Evolutionary conservation across 2,113 vertebrate species (phyloP).

Genomic region (Petroica traversi): DNA sequence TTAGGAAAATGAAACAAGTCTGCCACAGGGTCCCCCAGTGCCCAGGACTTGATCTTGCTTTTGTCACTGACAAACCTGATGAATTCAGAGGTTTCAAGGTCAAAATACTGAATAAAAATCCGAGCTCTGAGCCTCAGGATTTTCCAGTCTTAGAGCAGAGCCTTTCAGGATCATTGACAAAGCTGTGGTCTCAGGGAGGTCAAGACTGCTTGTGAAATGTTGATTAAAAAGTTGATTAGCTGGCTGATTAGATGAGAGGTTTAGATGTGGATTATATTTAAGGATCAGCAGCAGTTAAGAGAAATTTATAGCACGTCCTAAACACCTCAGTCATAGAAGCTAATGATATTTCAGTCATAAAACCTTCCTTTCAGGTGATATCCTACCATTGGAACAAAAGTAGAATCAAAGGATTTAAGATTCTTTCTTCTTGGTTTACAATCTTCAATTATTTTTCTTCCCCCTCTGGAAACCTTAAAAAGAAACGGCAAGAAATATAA

Average conservation of each 20-base stretch:
- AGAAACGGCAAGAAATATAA: not conserved
- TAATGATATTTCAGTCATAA: constrained; percentile 37
- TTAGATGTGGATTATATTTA: constrained; percentile 13
- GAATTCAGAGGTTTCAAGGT: constrained; percentile 41
- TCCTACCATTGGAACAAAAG: not conserved
- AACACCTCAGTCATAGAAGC: not conserved
- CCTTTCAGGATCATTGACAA: not conserved
- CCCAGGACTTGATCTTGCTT: not conserved
- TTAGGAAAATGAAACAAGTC: not conserved
- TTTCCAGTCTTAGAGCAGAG: not conserved
- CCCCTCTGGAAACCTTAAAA: constrained; percentile 34
- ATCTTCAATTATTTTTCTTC: not conserved
- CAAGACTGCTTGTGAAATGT: not conserved
- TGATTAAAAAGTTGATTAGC: constrained; percentile 28
- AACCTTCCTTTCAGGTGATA: not conserved
- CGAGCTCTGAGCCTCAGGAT: not conserved
- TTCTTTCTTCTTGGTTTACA: constrained; percentile 37
- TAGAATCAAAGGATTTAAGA: constrained; percentile 47
- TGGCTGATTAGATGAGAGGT: constrained; percentile 4
- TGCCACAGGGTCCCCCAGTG: not conserved
- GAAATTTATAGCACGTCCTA: not conserved
- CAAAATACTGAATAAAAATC: constrained; percentile 41
- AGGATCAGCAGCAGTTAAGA: not conserved
- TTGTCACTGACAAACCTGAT: not conserved
- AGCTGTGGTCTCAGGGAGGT: not conserved